Base-by-base conservation (phyloP, 2,113 vertebrate species). In the Coturnix japonica region DNA sequence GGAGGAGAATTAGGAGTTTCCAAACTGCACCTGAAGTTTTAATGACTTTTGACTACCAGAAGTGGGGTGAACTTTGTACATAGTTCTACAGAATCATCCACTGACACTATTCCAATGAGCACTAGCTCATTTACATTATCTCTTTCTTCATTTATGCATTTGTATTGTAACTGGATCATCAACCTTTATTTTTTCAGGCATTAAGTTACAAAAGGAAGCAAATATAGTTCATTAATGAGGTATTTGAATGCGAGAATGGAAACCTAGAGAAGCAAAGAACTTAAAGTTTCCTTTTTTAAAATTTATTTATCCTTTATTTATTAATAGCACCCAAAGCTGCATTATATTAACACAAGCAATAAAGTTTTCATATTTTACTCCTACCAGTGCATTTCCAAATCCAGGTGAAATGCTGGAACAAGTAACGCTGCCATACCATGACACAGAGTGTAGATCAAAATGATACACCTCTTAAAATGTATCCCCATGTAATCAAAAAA, bases 351-450 rank as follows among this genome's bases (percentile, higher is more conserved):
- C 89, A 94, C 39, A 87, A 90, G 89, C 81, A 94, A 93, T 94
- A 95, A 91, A 87, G 82, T 79, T 92, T 90, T 94, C 61, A 46
- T 93, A 89, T 93, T 93, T 89, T 95, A 81, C 70, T 90, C 87
- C 91, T 95, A 95, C 71, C 95, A 96, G 95, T 96, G 96, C 89
- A 90, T 93, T 96, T 88, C 85, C 94, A 96, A 93, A 81, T 87
- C 86, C 94, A 94, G 54, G 61, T 95, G 90, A 96, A 94, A 96
- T 92, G 94, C 94, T 59, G 33, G 71, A 95, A 66, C 37, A 82
- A 77, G 87, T 95, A 93, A 95, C 43, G 88, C 39, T 90, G 82
- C 57, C 60, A 49, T 91, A 79, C 14, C 59, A 83, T 35, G 63
- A 80, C 57, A 53, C n/a, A 59, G 71, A 74, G 44, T 93, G 61